Conservation (phyloP, 1,140 invertebrate genomes). For the Ephestia elutella region DNA sequence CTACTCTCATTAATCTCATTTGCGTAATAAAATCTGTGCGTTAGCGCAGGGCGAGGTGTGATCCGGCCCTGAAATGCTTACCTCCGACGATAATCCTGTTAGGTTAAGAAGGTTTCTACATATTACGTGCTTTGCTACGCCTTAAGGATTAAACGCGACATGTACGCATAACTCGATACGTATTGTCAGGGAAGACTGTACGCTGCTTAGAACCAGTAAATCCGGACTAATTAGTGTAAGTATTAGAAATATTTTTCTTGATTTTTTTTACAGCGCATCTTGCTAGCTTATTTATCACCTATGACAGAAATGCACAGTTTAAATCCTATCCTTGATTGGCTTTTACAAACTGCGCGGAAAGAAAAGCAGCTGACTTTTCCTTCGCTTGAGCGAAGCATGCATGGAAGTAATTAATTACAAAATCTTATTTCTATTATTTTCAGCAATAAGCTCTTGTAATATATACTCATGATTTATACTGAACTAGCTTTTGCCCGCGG, state of each 20-base stretch:
- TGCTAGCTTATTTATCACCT: too few species aligned
- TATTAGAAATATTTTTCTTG: too few species aligned
- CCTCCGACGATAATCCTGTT: conserved; percentile 80
- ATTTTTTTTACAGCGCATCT: conserved; percentile 4
- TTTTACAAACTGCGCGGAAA: too few species aligned
- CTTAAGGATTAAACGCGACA: conserved; percentile 77
- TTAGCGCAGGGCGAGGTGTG: conserved; percentile 65
- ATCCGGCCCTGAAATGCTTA: conserved; percentile 72
- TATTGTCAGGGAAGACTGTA: conserved; percentile 22
- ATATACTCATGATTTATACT: too few species aligned
- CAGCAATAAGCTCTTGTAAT: too few species aligned
- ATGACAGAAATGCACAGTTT: too few species aligned
- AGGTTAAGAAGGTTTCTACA: conserved; percentile 81
- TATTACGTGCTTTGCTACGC: conserved; percentile 78
- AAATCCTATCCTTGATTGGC: too few species aligned
- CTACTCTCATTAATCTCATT: conserved; percentile 63
- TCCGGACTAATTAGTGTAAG: conserved; percentile 4
- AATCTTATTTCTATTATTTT: too few species aligned
- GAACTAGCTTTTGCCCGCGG: too few species aligned
- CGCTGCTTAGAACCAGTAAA: conserved; percentile 13
- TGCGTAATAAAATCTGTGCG: conserved; percentile 73
- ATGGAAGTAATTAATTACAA: too few species aligned
- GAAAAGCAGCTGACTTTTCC: too few species aligned
- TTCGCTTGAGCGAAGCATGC: too few species aligned
- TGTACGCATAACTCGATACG: conserved; percentile 55